Evolutionary conservation across 92 coral and sea anemone species (phyloP).

Genomic region (Pocillopora grandis): DNA sequence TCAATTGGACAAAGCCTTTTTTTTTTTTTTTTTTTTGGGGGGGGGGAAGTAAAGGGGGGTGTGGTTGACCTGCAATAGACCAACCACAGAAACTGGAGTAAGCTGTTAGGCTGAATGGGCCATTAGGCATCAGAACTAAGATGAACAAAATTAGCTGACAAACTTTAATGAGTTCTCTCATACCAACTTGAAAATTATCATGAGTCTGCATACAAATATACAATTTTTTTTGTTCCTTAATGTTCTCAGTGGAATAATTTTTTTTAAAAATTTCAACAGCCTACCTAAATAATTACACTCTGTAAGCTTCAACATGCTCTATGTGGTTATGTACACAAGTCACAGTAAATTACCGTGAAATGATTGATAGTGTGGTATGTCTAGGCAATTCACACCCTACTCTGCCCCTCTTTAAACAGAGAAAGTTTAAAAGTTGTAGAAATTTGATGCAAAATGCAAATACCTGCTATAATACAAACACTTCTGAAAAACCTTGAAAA

Average conservation of each 20-base stretch:
- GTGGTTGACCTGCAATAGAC: no score
- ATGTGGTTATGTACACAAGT: conserved; percentile 22
- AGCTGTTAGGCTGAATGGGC: no score
- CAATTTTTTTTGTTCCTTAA: conserved; percentile 15
- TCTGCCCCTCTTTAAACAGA: background rate
- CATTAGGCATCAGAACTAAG: no score
- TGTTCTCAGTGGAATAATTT: conserved; percentile 3
- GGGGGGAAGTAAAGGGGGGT: no score
- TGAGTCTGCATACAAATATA: conserved; percentile 25
- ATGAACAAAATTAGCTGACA: background rate
- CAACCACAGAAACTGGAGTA: no score
- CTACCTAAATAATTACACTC: conserved; percentile 38
- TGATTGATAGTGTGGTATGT: background rate
- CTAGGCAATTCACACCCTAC: conserved; percentile 10
- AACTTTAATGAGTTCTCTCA: conserved; percentile 27
- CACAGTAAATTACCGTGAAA: background rate
- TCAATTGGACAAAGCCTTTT: no score
- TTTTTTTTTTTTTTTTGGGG: no score
- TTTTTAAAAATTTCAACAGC: conserved; percentile 28
- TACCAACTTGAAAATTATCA: conserved; percentile 26
- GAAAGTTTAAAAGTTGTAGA: background rate
- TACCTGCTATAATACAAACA: background rate
- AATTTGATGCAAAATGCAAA: conserved; percentile 24
- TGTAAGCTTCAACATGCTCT: conserved; percentile 32
- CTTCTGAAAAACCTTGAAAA: background rate